Conservation (phyloP, 1,140 invertebrate genomes). For the Megalopta genalis region DNA sequence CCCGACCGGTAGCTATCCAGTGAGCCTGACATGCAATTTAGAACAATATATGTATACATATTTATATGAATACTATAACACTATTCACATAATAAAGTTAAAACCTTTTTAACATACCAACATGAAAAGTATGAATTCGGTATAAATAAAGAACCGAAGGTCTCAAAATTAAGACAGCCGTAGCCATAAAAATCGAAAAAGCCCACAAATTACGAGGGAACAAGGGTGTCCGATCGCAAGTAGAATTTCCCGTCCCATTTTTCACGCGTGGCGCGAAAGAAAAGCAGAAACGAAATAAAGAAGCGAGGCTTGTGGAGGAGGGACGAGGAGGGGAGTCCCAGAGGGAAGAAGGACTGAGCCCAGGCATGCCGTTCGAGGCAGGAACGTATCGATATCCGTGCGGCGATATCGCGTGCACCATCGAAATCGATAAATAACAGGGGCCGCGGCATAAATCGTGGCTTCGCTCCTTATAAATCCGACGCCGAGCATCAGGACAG, state of each 20-base stretch:
- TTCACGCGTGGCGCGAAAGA: background rate
- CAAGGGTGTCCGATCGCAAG: background rate
- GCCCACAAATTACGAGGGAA: no score
- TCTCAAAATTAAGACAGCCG: no score
- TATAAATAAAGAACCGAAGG: no score
- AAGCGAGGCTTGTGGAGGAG: background rate
- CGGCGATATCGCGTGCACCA: conserved; percentile 78
- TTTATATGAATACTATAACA: no score
- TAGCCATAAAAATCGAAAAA: no score
- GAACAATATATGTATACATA: no score
- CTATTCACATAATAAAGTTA: no score
- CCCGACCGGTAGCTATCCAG: no score
- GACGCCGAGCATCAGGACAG: conserved; percentile 63
- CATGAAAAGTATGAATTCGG: no score
- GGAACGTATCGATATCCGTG: conserved; percentile 78
- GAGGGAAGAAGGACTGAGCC: conserved; percentile 33
- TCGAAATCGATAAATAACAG: conserved; percentile 79
- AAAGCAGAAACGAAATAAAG: background rate
- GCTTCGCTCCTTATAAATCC: conserved; percentile 80
- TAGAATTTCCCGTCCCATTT: background rate
- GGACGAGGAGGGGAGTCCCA: conserved; percentile 21
- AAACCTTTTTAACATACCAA: no score
- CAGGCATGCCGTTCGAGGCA: conserved; percentile 51
- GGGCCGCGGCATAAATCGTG: conserved; percentile 75
- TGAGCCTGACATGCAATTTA: no score